Evolutionary conservation across 2,797 vertebrate species (phyloP), one percentile per base, ranked within the genome.

Genomic region (Myripristis jacobus): DNA sequence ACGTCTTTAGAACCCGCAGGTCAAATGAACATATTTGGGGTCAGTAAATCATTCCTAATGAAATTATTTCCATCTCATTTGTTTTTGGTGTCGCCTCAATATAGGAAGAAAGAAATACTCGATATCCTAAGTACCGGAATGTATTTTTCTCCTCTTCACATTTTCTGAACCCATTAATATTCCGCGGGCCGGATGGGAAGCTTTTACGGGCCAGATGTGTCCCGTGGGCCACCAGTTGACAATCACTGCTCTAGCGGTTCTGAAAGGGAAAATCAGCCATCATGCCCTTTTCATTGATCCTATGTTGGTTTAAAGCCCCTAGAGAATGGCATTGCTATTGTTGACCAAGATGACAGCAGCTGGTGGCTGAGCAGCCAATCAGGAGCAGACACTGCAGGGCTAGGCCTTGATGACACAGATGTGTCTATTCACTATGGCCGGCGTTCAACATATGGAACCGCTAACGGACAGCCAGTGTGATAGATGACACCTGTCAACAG

Each of bases 401-500:
- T 3, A 27, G 71, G 75, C 68, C 64, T 68, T 60, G 58, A 66
- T 91, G 91, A 88, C 90, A 89, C 90, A 91, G 89, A 91, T 92
- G 90, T 90, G 85, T 86, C 86, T 76, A 60, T 74, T 82, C 85
- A 77, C 81, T 70, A 22, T 74, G 87, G 80, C 74, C 22, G 59
- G 65, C 88, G 27, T 85, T 76, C 78, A 90, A 83, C 93, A 94
- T 94, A 94, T 93, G 94, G 92, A 92, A 72, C 51, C 69, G 27
- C 87, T 92, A 93, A 93, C 87, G 54, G 87, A 88, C 70, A 79
- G 87, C 75, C 71, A 93, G 84, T 87, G 50, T 94, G 93, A 94
- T 94, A 87, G 93, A 94, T 93, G 86, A 84, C 73, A 84, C 80
- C 91, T 92, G 90, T 92, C 93, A 93, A 66, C 61, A 29, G 79